These are phyloP conservation scores for Pseudochaenichthys georgianus DNA, from an alignment of 2,797 vertebrate species.

Conservation along the genomic window DNA sequence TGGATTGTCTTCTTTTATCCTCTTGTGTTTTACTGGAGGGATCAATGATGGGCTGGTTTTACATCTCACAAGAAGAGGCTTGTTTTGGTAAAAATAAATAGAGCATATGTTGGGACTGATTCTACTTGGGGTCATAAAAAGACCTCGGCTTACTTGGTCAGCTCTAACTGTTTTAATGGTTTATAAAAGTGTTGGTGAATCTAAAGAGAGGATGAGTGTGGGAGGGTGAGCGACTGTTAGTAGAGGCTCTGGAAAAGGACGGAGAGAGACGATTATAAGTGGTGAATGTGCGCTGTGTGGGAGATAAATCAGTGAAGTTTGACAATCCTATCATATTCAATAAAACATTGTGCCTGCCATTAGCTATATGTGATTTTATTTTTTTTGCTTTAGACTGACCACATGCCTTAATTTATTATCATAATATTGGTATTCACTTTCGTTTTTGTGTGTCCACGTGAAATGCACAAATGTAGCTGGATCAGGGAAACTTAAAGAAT, in stretches of 20 bases:
- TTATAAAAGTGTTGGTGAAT: slow-evolving; percentile 2
- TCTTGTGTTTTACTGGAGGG: not conserved
- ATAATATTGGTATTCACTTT: not conserved
- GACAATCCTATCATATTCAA: no score
- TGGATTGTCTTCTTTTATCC: no score
- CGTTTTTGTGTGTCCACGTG: no score
- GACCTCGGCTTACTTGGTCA: not conserved
- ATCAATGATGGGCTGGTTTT: not conserved
- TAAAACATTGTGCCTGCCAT: not conserved
- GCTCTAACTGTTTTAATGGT: not conserved
- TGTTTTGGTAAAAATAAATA: no score
- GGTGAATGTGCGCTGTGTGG: slow-evolving; percentile 41
- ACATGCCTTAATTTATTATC: not conserved
- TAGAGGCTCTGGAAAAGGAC: slow-evolving; percentile 7
- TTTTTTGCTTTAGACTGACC: not conserved
- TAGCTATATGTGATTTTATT: not conserved
- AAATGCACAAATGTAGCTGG: not conserved
- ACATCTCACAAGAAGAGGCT: not conserved
- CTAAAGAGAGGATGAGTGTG: slow-evolving; percentile 35
- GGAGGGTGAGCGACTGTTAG: slow-evolving; percentile 39
- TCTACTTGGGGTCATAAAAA: not conserved
- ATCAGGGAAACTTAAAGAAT: not conserved
- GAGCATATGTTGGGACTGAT: not conserved
- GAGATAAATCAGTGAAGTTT: slow-evolving; percentile 4
- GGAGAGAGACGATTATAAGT: slow-evolving; percentile 5